A percentile compares a stretch with the other conserved stretches of the same genome.
Conservation (phyloP, 2,113 vertebrate genomes). For the Pseudopipra pipra region DNA sequence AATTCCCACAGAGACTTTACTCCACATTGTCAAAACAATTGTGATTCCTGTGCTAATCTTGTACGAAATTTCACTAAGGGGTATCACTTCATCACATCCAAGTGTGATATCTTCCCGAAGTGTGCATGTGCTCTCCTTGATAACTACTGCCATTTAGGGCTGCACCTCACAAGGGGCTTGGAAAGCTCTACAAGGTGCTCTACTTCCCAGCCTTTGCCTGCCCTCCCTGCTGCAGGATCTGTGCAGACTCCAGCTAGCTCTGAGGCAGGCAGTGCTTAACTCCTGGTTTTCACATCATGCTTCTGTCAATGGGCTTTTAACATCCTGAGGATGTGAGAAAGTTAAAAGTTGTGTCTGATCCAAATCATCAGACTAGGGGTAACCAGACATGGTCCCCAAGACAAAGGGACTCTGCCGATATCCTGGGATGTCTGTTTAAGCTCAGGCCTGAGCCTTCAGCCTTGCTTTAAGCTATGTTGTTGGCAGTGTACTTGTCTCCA, state of each 20-base stretch:
- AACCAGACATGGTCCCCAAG: not conserved
- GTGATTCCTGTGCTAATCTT: constrained; percentile 1
- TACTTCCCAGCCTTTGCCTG: not conserved
- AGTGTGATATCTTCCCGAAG: not conserved
- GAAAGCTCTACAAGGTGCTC: not conserved
- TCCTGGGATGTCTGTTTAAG: not conserved
- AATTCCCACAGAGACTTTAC: not conserved
- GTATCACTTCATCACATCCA: not conserved
- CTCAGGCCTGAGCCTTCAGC: not conserved
- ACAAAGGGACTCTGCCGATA: not conserved
- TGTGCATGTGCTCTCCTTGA: not conserved
- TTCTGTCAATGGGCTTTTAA: not conserved
- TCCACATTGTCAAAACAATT: not conserved
- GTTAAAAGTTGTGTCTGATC: not conserved
- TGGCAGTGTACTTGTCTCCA: not conserved
- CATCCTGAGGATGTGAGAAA: not conserved
- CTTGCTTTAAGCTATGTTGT: not conserved
- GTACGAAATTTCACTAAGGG: not conserved
- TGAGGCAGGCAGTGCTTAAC: not conserved
- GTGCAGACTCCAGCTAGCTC: not conserved
- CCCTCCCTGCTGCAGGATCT: not conserved
- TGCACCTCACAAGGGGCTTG: not conserved
- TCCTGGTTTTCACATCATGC: not conserved
- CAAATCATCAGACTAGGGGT: not conserved
- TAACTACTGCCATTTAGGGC: not conserved